A percentile compares a stretch with the other conserved stretches of the same genome.
Conservation (phyloP, 2,797 vertebrate genomes). For the Fringilla coelebs region DNA sequence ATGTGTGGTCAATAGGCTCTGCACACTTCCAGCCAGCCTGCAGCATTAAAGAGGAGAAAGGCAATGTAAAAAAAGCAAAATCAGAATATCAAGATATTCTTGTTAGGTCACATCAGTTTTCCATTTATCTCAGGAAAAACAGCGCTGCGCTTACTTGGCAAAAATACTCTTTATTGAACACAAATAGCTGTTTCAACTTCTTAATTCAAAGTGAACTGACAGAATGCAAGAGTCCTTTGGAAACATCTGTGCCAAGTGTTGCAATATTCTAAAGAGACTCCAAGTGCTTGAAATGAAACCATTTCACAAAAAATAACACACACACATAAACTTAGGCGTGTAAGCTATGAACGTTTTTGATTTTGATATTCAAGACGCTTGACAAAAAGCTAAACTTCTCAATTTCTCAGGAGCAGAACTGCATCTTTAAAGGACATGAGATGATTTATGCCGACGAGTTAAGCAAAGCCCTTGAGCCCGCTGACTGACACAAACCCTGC, state of each 20-base stretch:
- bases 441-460: rapidly evolving
- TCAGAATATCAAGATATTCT: neutral
- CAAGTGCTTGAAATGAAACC: neutral
- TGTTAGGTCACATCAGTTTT: neutral
- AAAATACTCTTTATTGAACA: neutral
- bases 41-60: neutral
- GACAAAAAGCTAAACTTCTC: neutral
- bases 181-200: neutral
- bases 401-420: neutral
- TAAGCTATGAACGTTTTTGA: neutral
- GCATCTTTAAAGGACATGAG: neutral
- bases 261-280: neutral
- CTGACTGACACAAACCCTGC: neutral
- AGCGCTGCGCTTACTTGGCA: neutral
- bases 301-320: neutral
- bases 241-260: neutral
- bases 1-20: neutral
- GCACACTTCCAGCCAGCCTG: neutral
- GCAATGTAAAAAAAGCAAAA: neutral
- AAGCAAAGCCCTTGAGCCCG: neutral
- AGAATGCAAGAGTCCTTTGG: neutral
- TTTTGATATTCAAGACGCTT: neutral
- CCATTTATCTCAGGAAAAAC: neutral
- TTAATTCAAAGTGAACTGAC: neutral
- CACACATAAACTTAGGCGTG: neutral